Conservation (phyloP, 2,113 vertebrate species). For the Vireo altiloquus region DNA sequence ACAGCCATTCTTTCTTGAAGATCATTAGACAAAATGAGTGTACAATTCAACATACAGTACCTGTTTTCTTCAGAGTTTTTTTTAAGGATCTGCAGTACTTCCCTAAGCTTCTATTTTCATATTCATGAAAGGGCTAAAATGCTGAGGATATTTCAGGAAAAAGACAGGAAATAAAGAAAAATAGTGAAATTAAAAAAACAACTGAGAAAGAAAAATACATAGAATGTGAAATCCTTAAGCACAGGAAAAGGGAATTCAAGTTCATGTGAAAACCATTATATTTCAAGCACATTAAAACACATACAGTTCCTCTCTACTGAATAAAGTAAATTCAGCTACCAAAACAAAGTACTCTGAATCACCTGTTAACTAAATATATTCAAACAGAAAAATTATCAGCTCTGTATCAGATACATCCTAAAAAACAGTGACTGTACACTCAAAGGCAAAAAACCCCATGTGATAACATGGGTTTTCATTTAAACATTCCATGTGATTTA, state of each 20-base stretch:
- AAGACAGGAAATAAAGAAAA: not conserved
- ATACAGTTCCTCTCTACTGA: not conserved
- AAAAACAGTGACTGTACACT: not conserved
- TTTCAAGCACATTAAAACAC: not conserved
- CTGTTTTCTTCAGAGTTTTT: not conserved
- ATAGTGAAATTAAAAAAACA: not conserved
- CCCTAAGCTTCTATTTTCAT: not conserved
- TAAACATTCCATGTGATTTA: not conserved
- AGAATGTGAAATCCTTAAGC: not conserved
- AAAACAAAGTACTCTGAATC: not conserved
- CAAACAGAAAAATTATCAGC: not conserved
- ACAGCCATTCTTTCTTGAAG: not conserved
- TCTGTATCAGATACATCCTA: not conserved
- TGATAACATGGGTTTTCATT: fast-evolving
- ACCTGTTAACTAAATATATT: not conserved
- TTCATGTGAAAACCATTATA: not conserved
- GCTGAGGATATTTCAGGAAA: not conserved
- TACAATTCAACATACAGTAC: not conserved
- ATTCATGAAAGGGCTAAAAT: not conserved
- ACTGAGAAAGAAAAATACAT: not conserved
- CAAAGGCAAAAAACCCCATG: not conserved
- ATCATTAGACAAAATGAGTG: not conserved
- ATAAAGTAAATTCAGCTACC: not conserved
- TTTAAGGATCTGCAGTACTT: not conserved
- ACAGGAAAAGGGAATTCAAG: not conserved